phyloP scores from a whole-genome alignment of 2,113 vertebrate species.

The Macaca nemestrina region DNA sequence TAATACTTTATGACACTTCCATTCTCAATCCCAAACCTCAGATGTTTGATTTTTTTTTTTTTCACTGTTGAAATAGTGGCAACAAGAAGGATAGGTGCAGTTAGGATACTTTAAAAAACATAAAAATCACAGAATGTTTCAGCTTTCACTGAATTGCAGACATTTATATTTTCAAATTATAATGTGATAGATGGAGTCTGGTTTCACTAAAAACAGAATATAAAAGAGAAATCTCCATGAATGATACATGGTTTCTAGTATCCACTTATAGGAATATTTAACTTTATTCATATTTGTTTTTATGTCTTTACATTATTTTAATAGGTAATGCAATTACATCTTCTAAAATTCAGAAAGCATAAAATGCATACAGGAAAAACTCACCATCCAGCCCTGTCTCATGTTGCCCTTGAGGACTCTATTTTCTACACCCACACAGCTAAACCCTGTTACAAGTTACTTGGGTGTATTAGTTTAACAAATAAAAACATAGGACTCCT shows the following conservation, averaged over 20 bases:
- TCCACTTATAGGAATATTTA: not conserved
- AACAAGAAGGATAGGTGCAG: constrained; percentile 5
- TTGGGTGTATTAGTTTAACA: not conserved
- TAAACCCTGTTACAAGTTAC: no score
- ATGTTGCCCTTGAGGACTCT: rapidly evolving
- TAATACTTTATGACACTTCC: constrained; percentile 83
- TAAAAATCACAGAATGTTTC: constrained; percentile 6
- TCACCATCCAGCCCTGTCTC: rapidly evolving
- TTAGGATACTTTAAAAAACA: not conserved
- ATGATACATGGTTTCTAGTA: not conserved
- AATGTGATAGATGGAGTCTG: not conserved
- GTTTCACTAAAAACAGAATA: not conserved
- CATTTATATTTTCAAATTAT: constrained; percentile 47
- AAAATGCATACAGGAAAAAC: not conserved
- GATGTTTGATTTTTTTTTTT: constrained; percentile 62
- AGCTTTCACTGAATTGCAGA: not conserved
- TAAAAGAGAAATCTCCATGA: not conserved
- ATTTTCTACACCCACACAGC: rapidly evolving
- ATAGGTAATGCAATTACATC: not conserved
- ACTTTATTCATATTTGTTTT: not conserved
- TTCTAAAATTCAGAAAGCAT: not conserved
- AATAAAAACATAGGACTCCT: not conserved
- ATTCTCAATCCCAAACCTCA: constrained; percentile 78
- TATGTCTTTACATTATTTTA: not conserved
- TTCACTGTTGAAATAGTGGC: constrained; percentile 27